These are phyloP conservation scores for Raphicerus campestris DNA, from an alignment of 2,113 vertebrate genomes.

Conservation along the genomic window DNA sequence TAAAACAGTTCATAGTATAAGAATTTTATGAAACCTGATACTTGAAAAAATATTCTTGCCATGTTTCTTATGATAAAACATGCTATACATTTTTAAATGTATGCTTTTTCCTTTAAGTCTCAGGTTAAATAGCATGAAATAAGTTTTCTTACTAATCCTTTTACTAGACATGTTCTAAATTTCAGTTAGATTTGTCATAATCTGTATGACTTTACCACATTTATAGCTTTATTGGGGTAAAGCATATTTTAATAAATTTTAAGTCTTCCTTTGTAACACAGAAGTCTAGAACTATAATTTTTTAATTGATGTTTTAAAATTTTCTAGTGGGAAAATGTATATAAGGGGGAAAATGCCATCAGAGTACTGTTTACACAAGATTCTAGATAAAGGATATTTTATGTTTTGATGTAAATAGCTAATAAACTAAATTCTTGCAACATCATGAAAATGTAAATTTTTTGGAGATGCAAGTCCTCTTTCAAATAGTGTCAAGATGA, in stretches of 20 bases:
- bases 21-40: not conserved
- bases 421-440: not conserved
- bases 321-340: not conserved
- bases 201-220: not conserved
- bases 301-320: not conserved
- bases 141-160: not conserved
- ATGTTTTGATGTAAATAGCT: not conserved
- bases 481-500: not conserved
- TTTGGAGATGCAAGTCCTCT: not conserved
- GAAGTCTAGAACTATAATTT: not conserved
- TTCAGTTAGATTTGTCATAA: not conserved
- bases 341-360: not conserved
- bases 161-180: not conserved
- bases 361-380: not conserved
- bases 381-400: not conserved
- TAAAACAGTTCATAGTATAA: not conserved
- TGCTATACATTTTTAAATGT: not conserved
- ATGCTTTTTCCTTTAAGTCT: not conserved
- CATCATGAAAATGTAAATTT: not conserved
- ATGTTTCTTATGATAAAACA: not conserved
- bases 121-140: not conserved
- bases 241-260: not conserved
- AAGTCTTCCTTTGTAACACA: not conserved
- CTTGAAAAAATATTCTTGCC: not conserved
- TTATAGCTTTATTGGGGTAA: not conserved